These are phyloP conservation scores for Cinclus mexicanus DNA, from an alignment of 2,113 vertebrate genomes.

Conservation along the genomic window DNA sequence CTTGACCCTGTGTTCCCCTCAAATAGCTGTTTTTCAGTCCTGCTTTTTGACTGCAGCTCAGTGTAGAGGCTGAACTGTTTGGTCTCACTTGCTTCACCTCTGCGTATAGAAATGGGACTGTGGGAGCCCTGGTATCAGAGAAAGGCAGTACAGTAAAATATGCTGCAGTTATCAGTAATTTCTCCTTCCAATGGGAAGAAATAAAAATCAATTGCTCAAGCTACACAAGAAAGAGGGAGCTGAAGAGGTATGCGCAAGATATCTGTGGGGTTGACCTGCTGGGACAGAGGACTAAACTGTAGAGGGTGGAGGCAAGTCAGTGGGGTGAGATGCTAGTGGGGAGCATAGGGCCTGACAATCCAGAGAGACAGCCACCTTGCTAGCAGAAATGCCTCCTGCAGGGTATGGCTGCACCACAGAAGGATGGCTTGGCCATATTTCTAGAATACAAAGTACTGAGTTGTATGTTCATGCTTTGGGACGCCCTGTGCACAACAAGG, in stretches of 20 bases:
- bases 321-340: neutral
- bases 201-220: neutral
- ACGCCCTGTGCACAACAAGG: neutral
- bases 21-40: neutral
- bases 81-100: neutral
- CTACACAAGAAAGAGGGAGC: neutral
- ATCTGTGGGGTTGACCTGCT: neutral
- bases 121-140: neutral
- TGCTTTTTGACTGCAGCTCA: neutral
- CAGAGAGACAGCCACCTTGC: neutral
- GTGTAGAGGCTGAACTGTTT: neutral
- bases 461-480: neutral
- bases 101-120: neutral
- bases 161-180: neutral
- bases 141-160: neutral
- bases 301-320: neutral
- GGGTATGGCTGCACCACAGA: neutral
- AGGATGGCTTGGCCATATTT: neutral
- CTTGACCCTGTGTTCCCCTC: neutral
- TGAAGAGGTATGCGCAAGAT: neutral
- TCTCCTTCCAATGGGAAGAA: neutral
- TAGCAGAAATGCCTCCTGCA: neutral
- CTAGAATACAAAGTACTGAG: neutral
- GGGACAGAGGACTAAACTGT: neutral
- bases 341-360: neutral